Conservation (phyloP, 2,797 vertebrate genomes). For the Poeciliopsis presidionis region DNA sequence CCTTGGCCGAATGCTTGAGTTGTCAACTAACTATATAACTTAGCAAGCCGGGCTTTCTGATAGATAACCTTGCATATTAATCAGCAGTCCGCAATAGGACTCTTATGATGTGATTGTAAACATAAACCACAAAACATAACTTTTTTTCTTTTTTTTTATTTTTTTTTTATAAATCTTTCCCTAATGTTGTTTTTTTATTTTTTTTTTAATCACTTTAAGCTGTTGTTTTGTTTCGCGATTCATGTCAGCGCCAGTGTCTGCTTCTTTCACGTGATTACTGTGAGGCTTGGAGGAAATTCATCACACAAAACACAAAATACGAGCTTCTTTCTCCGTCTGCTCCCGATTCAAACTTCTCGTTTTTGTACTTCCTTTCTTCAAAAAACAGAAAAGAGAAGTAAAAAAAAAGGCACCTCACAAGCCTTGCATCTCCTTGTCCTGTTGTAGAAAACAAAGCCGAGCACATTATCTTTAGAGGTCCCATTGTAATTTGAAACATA, state of each 20-base stretch:
- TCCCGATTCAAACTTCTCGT: slow-evolving; percentile 43
- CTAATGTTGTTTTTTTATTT: neutral
- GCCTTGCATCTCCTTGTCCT: slow-evolving; percentile 56
- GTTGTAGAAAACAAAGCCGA: slow-evolving; percentile 73
- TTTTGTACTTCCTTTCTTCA: slow-evolving; percentile 17
- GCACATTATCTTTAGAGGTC: slow-evolving; percentile 70
- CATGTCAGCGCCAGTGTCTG: neutral
- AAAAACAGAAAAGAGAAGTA: neutral
- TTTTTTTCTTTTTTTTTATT: neutral
- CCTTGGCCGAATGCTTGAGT: neutral
- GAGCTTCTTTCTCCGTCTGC: neutral
- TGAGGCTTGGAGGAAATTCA: slow-evolving; percentile 4
- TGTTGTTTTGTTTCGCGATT: neutral
- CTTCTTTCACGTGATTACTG: neutral
- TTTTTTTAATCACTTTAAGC: neutral
- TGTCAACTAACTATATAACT: neutral
- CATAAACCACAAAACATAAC: neutral
- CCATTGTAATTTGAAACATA: slow-evolving; percentile 83
- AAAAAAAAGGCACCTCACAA: slow-evolving; percentile 43
- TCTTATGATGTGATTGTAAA: neutral
- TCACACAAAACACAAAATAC: neutral
- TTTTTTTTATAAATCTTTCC: neutral
- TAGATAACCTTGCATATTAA: neutral
- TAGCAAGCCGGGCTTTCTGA: neutral
- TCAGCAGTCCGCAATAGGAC: no score